A percentile compares a stretch with the other conserved stretches of the same genome.
These are phyloP conservation scores for Hetaerina americana DNA, from an alignment of 1,140 invertebrate genomes.

Conservation along the genomic window DNA sequence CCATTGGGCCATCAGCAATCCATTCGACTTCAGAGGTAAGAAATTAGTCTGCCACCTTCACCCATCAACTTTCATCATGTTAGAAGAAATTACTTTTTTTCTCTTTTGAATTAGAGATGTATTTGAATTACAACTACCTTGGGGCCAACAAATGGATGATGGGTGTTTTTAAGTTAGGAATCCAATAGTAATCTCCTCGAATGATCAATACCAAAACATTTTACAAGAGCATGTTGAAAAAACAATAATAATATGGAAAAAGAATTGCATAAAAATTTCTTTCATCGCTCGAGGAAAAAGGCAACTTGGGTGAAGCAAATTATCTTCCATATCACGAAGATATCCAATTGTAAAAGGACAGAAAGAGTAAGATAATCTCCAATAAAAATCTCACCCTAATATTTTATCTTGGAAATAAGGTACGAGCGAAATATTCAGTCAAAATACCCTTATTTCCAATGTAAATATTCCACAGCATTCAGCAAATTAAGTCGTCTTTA, in stretches of 20 bases:
- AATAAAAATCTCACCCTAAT: neutral
- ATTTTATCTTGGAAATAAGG: neutral
- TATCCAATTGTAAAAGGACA: neutral
- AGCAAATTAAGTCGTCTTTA: neutral
- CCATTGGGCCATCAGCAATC: neutral
- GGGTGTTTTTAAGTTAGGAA: neutral
- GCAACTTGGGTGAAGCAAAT: neutral
- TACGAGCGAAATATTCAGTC: neutral
- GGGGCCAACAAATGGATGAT: neutral
- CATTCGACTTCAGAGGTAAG: neutral
- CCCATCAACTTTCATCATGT: neutral
- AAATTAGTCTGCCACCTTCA: neutral
- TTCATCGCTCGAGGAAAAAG: neutral
- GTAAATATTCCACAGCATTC: neutral
- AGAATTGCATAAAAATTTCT: neutral
- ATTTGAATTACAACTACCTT: neutral
- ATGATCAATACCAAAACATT: neutral
- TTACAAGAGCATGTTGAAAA: neutral
- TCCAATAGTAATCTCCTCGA: neutral
- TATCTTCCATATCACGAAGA: neutral
- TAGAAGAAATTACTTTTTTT: neutral
- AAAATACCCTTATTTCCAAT: neutral
- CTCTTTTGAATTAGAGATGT: neutral
- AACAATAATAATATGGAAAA: neutral
- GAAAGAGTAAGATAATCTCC: neutral